phyloP scores from a whole-genome alignment of 1,140 invertebrate genomes.

The Drosophila novamexicana region DNA sequence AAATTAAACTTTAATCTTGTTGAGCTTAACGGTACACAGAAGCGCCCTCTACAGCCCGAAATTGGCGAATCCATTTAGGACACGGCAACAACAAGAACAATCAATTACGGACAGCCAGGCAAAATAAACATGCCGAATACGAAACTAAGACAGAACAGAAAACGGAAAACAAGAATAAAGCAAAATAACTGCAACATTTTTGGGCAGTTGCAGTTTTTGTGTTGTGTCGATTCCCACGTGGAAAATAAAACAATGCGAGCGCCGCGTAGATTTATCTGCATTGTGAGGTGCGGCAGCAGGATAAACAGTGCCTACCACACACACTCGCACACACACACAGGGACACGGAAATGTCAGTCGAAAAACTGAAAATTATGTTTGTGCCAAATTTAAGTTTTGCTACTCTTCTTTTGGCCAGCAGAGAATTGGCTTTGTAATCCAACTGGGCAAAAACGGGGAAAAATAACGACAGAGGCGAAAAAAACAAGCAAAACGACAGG shows the following conservation, averaged over 20 bases:
- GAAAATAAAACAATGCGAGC: slow-evolving; percentile 71
- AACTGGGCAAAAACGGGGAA: slow-evolving; percentile 44
- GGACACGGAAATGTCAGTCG: slow-evolving; percentile 73
- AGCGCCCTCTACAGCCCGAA: slow-evolving; percentile 23
- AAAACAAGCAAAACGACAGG: slow-evolving; percentile 73
- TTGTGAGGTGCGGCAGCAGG: slow-evolving; percentile 50
- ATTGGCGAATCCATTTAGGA: slow-evolving; percentile 72
- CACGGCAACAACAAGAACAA: slow-evolving; percentile 57
- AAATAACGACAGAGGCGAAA: slow-evolving; percentile 28
- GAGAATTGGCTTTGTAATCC: slow-evolving; percentile 50
- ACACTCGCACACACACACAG: slow-evolving; percentile 22
- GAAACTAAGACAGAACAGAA: slow-evolving; percentile 41
- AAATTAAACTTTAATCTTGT: slow-evolving; percentile 60
- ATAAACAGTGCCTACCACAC: slow-evolving; percentile 48
- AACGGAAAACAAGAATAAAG: slow-evolving; percentile 44
- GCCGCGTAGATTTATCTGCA: slow-evolving; percentile 79
- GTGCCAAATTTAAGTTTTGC: slow-evolving; percentile 73
- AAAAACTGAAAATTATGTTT: slow-evolving; percentile 81
- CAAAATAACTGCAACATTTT: slow-evolving; percentile 56
- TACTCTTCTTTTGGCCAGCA: slow-evolving; percentile 44
- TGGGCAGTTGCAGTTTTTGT: slow-evolving; percentile 33
- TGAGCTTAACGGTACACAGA: slow-evolving; percentile 19
- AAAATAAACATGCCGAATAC: slow-evolving; percentile 35
- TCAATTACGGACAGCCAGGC: slow-evolving; percentile 61
- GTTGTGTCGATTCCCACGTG: slow-evolving; percentile 69